These are phyloP conservation scores for Heteromurus nitidus DNA, from an alignment of 2,888 invertebrate genomes.

Conservation along the genomic window DNA sequence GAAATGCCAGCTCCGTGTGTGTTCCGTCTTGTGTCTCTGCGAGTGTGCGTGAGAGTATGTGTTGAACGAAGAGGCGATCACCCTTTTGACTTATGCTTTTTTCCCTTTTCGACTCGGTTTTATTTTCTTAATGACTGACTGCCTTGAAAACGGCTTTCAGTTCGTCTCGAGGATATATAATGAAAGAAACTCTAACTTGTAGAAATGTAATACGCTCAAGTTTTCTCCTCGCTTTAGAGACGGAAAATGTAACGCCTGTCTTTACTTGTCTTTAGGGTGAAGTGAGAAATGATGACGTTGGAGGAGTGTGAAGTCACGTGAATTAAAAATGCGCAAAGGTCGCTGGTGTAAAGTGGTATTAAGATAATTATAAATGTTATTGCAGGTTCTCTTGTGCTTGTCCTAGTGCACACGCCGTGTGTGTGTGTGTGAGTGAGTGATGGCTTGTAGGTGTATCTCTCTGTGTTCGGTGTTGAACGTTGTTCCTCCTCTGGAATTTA, in stretches of 20 bases:
- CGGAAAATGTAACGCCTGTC: too few relatives aligned
- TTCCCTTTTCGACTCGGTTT: too few relatives aligned
- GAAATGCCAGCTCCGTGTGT: slow-evolving; percentile 1
- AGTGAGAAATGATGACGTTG: not conserved
- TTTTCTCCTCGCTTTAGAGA: not conserved
- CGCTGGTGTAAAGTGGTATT: slow-evolving; percentile 13
- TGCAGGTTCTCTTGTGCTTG: too few relatives aligned
- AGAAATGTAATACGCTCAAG: too few relatives aligned
- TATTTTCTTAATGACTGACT: not conserved
- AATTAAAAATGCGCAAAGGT: too few relatives aligned
- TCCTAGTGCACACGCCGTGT: too few relatives aligned
- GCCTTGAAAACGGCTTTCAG: not conserved
- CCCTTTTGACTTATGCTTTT: not conserved
- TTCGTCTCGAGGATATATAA: not conserved
- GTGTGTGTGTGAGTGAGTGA: not conserved
- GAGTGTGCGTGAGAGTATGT: not conserved
- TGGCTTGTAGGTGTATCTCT: not conserved
- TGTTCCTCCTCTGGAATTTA: not conserved
- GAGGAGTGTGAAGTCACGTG: not conserved
- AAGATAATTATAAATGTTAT: slow-evolving; percentile 5
- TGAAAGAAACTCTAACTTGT: too few relatives aligned
- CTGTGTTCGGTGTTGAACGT: not conserved
- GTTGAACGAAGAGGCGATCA: too few relatives aligned
- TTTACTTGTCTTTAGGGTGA: not conserved
- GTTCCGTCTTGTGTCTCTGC: too few relatives aligned